Conservation (phyloP, 2,888 invertebrate species). For the Cheilosia vulpina region DNA sequence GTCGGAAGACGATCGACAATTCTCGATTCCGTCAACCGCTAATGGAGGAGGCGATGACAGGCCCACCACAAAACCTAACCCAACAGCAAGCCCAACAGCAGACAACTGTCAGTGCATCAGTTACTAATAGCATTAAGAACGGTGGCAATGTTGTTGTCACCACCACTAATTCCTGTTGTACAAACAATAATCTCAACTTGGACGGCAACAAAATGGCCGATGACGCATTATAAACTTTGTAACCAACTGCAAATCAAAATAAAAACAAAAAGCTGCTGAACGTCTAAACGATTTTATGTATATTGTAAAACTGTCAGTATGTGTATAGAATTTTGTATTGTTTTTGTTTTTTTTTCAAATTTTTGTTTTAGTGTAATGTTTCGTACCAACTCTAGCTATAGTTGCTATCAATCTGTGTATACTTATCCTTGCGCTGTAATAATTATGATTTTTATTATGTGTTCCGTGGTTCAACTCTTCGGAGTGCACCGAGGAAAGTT, state of each 20-base stretch:
- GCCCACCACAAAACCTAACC: conserved; percentile 37
- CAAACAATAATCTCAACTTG: conserved; percentile 76
- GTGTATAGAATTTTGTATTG: conserved; percentile 21
- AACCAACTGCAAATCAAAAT: conserved; percentile 3
- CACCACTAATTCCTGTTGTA: conserved; percentile 76
- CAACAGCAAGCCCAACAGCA: conserved; percentile 37
- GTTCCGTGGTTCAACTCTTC: conserved; percentile 18
- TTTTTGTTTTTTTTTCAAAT: not conserved
- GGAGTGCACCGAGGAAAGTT: conserved; percentile 22
- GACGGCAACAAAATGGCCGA: conserved; percentile 80
- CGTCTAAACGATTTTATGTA: conserved; percentile 22
- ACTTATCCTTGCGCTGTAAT: conserved; percentile 34
- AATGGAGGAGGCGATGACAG: conserved; percentile 79
- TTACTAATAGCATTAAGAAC: conserved; percentile 73
- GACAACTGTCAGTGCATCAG: conserved; percentile 63
- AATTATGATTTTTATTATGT: conserved; percentile 20
- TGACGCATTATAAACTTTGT: conserved; percentile 79
- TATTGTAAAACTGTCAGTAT: conserved; percentile 24
- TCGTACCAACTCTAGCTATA: conserved; percentile 12
- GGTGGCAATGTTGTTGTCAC: conserved; percentile 78
- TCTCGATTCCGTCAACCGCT: conserved; percentile 81
- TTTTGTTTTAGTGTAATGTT: not conserved
- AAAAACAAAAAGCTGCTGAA: conserved; percentile 27
- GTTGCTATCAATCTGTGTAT: conserved; percentile 40
- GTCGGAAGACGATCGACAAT: conserved; percentile 80